These are phyloP conservation scores for Parapristionchus giblindavisi DNA, from an alignment of 2,888 invertebrate genomes.

Conservation along the genomic window DNA sequence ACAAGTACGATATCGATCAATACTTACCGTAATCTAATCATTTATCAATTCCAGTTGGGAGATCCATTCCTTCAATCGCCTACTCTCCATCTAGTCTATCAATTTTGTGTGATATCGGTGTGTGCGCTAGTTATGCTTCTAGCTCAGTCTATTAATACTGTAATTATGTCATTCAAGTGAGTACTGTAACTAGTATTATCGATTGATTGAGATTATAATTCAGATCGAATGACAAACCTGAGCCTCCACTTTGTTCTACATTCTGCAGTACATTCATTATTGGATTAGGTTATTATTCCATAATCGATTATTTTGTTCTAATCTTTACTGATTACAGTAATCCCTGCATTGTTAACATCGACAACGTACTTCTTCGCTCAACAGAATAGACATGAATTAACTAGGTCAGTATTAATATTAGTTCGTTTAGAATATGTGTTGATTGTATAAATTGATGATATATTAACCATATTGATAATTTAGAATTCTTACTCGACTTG, in stretches of 20 bases:
- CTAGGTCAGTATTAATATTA: slow-evolving; percentile 2
- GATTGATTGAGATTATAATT: neutral
- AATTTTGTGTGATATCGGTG: slow-evolving; percentile 52
- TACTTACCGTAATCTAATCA: neutral
- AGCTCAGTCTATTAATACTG: neutral
- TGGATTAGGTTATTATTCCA: slow-evolving; percentile 26
- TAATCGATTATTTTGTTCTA: neutral
- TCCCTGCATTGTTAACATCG: slow-evolving; percentile 24
- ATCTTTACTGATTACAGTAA: slow-evolving; percentile 10
- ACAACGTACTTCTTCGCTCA: slow-evolving; percentile 33
- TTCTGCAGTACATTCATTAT: slow-evolving; percentile 25
- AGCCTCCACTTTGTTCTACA: slow-evolving; percentile 29
- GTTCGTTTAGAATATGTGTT: neutral
- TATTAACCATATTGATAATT: neutral
- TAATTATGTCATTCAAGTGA: slow-evolving; percentile 14
- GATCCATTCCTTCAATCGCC: slow-evolving; percentile 54
- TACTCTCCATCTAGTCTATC: slow-evolving; percentile 51
- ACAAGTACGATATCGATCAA: slow-evolving; percentile 42
- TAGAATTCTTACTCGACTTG: slow-evolving; percentile 26
- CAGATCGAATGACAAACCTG: slow-evolving; percentile 24
- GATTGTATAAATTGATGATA: neutral
- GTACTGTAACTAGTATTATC: neutral
- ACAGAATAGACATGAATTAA: slow-evolving; percentile 27
- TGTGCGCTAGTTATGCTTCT: slow-evolving; percentile 14
- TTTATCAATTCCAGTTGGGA: slow-evolving; percentile 46